Percentiles rank a stretch among this genome's conserved stretches.
These are phyloP conservation scores for Forbesichthys papilliferus DNA, from an alignment of 2,113 vertebrate species.

Conservation along the genomic window DNA sequence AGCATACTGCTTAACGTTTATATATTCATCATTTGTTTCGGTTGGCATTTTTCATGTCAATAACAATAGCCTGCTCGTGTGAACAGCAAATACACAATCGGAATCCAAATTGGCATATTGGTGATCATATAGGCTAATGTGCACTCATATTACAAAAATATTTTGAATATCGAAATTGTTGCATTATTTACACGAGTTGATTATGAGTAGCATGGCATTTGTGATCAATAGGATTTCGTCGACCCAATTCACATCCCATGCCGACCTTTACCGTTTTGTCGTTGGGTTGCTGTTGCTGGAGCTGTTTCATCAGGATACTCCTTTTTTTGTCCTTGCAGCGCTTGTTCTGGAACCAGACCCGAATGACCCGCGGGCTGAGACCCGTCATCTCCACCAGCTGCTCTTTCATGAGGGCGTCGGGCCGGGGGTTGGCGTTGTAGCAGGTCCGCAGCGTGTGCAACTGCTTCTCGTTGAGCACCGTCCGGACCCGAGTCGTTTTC, in stretches of 20 bases:
- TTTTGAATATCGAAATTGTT: no score
- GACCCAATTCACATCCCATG: no score
- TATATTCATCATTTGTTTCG: no score
- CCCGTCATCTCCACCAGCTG: constrained; percentile 99
- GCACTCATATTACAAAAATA: not conserved
- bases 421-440: constrained; percentile 96
- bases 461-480: constrained; percentile 98
- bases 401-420: constrained; percentile 99
- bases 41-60: no score
- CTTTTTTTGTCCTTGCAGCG: constrained; percentile 98
- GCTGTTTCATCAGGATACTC: constrained; percentile 95
- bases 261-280: constrained; percentile 91
- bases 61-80: no score
- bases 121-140: no score
- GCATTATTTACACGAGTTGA: no score
- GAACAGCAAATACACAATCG: no score
- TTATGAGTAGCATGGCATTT: no score
- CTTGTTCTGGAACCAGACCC: constrained; percentile 99
- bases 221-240: no score
- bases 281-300: constrained; percentile 95
- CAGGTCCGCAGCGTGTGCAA: constrained; percentile 98
- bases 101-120: no score
- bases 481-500: constrained; percentile 96
- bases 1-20: no score
- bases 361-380: constrained; percentile 94